Evolutionary conservation across 2,113 vertebrate species (phyloP).

Genomic region (Neopipo cinnamomea): DNA sequence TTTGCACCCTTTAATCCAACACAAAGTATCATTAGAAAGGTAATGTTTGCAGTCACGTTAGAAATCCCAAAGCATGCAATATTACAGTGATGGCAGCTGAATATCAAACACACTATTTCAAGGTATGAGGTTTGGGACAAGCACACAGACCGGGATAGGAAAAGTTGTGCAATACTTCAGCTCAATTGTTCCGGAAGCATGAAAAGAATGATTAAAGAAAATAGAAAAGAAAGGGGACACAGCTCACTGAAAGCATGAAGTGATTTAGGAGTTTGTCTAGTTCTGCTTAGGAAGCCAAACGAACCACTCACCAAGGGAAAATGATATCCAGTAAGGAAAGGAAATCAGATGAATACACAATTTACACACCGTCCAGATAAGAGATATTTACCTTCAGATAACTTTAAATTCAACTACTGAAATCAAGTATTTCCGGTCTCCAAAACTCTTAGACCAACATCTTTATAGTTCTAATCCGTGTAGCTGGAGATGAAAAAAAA

Average conservation of each 20-base stretch:
- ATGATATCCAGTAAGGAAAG: background rate
- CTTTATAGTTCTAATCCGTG: conserved; percentile 25
- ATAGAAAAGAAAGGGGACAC: background rate
- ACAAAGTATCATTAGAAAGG: background rate
- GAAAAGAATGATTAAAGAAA: conserved; percentile 30
- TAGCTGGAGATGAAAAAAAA: background rate
- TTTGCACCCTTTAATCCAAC: background rate
- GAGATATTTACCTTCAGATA: conserved; percentile 60
- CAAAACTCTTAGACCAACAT: conserved; percentile 48
- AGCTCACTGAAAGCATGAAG: conserved; percentile 29
- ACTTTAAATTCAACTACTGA: conserved; percentile 42
- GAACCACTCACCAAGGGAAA: conserved; percentile 28
- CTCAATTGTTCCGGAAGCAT: background rate
- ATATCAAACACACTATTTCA: background rate
- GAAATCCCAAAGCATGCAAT: background rate
- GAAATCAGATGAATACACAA: conserved; percentile 40
- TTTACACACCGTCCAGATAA: conserved; percentile 37
- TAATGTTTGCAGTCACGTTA: background rate
- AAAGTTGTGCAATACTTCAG: background rate
- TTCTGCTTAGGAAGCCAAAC: conserved; percentile 36
- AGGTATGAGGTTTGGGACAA: background rate
- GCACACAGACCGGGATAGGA: background rate
- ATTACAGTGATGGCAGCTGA: background rate
- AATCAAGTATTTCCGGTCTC: conserved; percentile 61
- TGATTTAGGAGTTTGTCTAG: conserved; percentile 39